Evolutionary conservation across 2,797 vertebrate species (phyloP).

Genomic region (Jordanella pulchra): DNA sequence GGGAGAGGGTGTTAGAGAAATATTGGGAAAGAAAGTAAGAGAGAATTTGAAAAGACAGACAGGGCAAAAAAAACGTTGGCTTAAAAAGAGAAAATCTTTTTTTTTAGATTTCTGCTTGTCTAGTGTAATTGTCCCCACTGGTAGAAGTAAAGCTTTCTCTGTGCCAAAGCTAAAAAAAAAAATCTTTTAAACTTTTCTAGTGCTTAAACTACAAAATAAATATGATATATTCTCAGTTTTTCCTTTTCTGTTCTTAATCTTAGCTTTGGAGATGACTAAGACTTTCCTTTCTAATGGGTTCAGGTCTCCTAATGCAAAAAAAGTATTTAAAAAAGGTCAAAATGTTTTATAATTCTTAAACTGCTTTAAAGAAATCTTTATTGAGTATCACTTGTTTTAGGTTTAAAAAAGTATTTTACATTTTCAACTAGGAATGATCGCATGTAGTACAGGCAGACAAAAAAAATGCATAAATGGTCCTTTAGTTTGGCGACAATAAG

Average conservation of each 20-base stretch:
- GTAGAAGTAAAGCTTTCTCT: conserved; percentile 55
- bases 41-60: conserved; percentile 37
- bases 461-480: background rate
- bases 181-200: background rate
- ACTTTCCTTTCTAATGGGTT: background rate
- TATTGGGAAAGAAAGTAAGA: conserved; percentile 60
- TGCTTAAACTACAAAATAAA: background rate
- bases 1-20: conserved; percentile 63
- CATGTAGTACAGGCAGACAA: background rate
- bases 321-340: background rate
- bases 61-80: conserved; percentile 39
- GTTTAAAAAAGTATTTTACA: background rate
- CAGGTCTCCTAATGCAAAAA: background rate
- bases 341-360: background rate
- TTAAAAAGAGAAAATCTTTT: conserved; percentile 58
- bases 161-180: conserved; percentile 32
- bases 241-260: background rate
- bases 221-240: background rate
- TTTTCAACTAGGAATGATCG: background rate
- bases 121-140: conserved; percentile 68
- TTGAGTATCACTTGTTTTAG: background rate
- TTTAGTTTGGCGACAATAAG: no score
- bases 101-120: conserved; percentile 71
- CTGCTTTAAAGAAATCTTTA: background rate
- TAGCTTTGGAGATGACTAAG: background rate